Percentiles rank a stretch among this genome's conserved stretches.
Conservation (phyloP, 2,888 invertebrate species). For the Oscheius myriophilus region DNA sequence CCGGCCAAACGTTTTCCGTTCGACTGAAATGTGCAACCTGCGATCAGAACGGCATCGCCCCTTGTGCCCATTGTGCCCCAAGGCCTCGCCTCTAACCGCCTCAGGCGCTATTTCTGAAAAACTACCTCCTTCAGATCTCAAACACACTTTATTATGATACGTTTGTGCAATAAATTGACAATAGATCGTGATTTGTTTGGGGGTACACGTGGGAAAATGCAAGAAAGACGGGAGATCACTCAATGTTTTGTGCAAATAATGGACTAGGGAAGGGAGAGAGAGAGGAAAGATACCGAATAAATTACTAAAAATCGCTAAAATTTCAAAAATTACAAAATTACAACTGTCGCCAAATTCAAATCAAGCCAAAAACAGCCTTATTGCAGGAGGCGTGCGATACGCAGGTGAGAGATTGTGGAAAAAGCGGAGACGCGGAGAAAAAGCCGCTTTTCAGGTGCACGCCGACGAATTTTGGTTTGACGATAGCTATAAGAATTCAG, state of each 20-base stretch:
- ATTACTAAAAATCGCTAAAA: background rate
- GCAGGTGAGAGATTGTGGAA: too few species aligned
- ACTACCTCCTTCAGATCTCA: background rate
- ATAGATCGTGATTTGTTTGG: background rate
- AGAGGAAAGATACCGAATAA: too few species aligned
- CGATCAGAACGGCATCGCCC: conserved; percentile 90
- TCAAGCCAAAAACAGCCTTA: too few species aligned
- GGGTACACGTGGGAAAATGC: background rate
- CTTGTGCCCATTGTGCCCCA: conserved; percentile 81
- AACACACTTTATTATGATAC: background rate
- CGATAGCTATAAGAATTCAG: too few species aligned
- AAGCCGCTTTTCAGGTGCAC: too few species aligned
- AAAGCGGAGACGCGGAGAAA: too few species aligned
- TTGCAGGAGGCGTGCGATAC: too few species aligned
- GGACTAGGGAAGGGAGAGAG: background rate
- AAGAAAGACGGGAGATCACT: conserved; percentile 16
- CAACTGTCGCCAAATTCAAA: too few species aligned
- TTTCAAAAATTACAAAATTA: conserved; percentile 29
- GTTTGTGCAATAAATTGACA: background rate
- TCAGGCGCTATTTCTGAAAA: too few species aligned
- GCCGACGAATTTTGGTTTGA: too few species aligned
- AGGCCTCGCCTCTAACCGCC: conserved; percentile 4
- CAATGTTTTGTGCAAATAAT: too few species aligned
- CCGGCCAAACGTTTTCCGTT: conserved; percentile 34
- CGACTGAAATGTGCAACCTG: conserved; percentile 89